Evolutionary conservation across 2,797 vertebrate genomes (phyloP), one percentile per base, ranked within the genome.

Genomic region (Poecile montanus): DNA sequence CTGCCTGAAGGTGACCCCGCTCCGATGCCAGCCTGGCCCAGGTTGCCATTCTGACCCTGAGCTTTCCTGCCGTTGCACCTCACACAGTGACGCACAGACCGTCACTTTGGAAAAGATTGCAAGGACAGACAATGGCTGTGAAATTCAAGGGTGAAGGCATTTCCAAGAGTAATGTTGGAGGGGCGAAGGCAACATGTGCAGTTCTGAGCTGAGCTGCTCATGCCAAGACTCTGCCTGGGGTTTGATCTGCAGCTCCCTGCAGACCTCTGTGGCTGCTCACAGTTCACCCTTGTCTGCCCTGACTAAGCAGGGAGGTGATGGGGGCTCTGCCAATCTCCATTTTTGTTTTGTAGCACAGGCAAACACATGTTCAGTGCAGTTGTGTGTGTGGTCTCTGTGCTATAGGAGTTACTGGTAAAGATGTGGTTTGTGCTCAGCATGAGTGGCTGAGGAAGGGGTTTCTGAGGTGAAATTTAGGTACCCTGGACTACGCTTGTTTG

Each of bases 321-420:
- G 53, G 15, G 18, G 11, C 45, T 66, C 53, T 83, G 27, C 50
- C 68, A 14, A 1, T 3, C 6, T 6, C 51, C 21, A 17, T 0
- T 54, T 16, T 34, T 13, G 74, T 30, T 74, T 12, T 7, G 36
- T 15, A 30, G 14, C 2, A 56, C 68, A 40, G 60, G 32, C 51
- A 32, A 70, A 54, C 3, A 32, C 42, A 23, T 0, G 0, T 9
- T n/a, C 1, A 3, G 34, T 2, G 4, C 44, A 14, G 42, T 15
- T 53, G 11, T 26, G 14, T 34, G 32, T 62, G 76, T 27, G 63
- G 60, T 34, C 48, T 72, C 51, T 30, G 47, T 34, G 32, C 11
- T 42, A 0, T 0, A 9, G 0, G 10, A 71, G 25, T 11, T 2
- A 9, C 13, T 27, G 29, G 17, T 47, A 10, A 29, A 10, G 5